Base-by-base conservation (phyloP, 2,888 invertebrate species). In the Monopis laevigella region DNA sequence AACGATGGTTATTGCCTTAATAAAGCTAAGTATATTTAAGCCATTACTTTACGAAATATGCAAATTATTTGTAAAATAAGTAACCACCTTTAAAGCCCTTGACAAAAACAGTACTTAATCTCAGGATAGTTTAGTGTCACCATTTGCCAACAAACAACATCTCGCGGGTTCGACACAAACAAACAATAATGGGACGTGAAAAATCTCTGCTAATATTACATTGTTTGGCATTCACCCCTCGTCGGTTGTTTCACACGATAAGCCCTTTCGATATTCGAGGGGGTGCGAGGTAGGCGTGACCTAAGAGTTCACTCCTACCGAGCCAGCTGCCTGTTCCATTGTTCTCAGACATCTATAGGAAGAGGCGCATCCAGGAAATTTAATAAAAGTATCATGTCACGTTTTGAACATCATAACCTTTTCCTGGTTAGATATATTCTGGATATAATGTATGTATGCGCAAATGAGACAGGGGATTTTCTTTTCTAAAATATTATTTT, bases 181-280 rank as follows among this genome's bases (percentile, higher is more conserved):
- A 27, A 40, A 40, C 7, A 65, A 67, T n/a, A n/a, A 65, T 61
- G 58, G 56, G 54, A 63, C 56, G 61, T 56, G 59, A 65, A 71
- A 68, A 73, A 70, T 65, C 67, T 58, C 59, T 53, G 62, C 63
- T 64, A 65, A 69, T 65, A 62, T 57, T 55, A 58, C 62, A 66
- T 69, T 70, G 65, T 72, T 62, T 58, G 45, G 43, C 48, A 52
- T 56, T 59, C 62, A 61, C 73, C 75, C 75, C 64, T 68, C 59
- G 54, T 52, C 50, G 17, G 12, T 56, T 57, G 62, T 64, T 75
- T 75, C 77, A 71, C 77, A 77, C 75, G 75, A 63, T 14, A 4
- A 73, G 67, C 75, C 72, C 69, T 70, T 74, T 65, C 68, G 47
- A 14, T 47, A 43, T 6, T 46, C 43, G 27, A 40, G 48, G 1